phyloP scores from a whole-genome alignment of 2,888 invertebrate genomes.

The Phrixothrix hirtus region DNA sequence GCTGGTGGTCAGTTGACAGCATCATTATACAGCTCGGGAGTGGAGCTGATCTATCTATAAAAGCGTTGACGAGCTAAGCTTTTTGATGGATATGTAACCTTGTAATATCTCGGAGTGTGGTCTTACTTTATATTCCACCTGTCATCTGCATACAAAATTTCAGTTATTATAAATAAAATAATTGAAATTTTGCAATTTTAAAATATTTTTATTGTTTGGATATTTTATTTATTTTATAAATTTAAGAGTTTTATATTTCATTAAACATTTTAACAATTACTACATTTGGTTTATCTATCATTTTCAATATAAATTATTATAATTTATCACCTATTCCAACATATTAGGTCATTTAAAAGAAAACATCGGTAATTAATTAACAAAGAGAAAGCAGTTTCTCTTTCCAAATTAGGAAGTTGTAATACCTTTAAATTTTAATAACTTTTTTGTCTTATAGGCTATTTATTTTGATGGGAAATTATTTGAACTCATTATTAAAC shows the following conservation, averaged over 20 bases:
- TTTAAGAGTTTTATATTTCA: no score
- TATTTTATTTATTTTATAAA: no score
- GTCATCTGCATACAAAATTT: no score
- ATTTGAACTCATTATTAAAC: no score
- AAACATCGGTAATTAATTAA: background rate
- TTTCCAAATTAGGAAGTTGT: background rate
- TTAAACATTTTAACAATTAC: no score
- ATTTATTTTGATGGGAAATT: background rate
- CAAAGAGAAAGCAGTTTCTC: background rate
- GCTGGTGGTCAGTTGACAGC: constrained; percentile 36
- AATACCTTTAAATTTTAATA: background rate
- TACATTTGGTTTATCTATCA: no score
- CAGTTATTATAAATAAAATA: no score
- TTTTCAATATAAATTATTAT: no score
- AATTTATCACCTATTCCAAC: no score
- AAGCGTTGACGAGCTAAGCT: constrained; percentile 24
- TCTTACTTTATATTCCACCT: no score
- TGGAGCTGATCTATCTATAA: constrained; percentile 32
- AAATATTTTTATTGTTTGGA: no score
- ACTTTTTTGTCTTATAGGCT: background rate
- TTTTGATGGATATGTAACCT: background rate
- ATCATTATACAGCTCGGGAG: constrained; percentile 35
- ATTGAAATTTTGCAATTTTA: no score
- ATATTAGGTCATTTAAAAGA: background rate
- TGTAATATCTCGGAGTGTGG: background rate